These are phyloP conservation scores for Progne subis DNA, from an alignment of 2,113 vertebrate genomes.

Conservation along the genomic window DNA sequence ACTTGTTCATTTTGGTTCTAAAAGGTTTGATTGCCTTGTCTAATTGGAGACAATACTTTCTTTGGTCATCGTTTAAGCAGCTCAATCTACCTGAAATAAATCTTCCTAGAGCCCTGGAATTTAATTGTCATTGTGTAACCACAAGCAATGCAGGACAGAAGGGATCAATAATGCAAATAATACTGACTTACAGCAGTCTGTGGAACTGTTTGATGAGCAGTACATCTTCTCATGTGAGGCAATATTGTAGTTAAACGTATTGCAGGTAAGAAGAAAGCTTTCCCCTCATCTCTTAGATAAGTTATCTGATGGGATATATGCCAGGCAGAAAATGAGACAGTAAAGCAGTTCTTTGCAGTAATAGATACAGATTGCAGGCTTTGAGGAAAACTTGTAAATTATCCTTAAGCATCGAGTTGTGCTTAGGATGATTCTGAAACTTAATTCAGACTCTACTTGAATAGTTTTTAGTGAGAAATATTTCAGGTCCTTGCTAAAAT, in stretches of 20 bases:
- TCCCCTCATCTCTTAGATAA: slow-evolving; percentile 23
- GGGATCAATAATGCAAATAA: neutral
- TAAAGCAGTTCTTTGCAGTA: slow-evolving; percentile 16
- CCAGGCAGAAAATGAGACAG: slow-evolving; percentile 50
- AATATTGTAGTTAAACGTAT: slow-evolving; percentile 1
- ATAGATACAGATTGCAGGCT: slow-evolving; percentile 31
- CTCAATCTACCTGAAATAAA: neutral
- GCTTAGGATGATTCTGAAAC: neutral
- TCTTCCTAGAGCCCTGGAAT: neutral
- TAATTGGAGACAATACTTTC: neutral
- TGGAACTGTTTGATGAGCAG: neutral
- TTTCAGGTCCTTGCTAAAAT: neutral
- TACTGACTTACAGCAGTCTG: neutral
- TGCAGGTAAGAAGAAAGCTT: slow-evolving; percentile 28
- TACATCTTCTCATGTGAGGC: neutral
- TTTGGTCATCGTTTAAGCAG: neutral
- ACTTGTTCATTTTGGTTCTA: neutral
- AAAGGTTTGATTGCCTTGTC: neutral
- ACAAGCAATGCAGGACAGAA: neutral
- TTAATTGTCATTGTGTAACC: neutral
- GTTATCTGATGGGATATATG: slow-evolving; percentile 28
- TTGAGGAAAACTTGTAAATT: slow-evolving; percentile 22
- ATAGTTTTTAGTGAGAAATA: neutral
- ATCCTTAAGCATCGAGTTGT: neutral
- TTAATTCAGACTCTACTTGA: neutral